Base-by-base conservation (phyloP, 2,888 invertebrate species). In the Argyra leucocephala region DNA sequence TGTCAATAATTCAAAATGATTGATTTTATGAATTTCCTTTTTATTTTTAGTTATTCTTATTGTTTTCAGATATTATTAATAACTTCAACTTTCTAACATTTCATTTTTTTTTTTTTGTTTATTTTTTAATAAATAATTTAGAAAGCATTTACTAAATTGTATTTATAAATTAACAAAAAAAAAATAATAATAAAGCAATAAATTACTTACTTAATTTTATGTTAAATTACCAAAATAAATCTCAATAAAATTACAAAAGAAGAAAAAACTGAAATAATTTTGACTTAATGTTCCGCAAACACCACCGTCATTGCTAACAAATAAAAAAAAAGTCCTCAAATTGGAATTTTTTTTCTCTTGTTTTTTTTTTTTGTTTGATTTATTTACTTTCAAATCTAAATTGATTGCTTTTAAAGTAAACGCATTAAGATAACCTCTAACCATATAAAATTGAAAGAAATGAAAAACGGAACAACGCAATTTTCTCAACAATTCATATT, bases 161-260 rank as follows among this genome's bases (percentile, higher is more conserved):
- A 48, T 48, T 12, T 18, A 48, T 48, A 48, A 9, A 48, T 18
- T 18, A 12, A 48, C 48, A 48, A 48, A 9, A 48, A 48, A 48
- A n/a, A 3, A 48, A 18, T 12, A 18, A 48, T 48, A 48, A 48
- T 48, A 18, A 48, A 48, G 12, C 48, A 48, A 48, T 48, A 48
- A 48, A 48, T 48, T 48, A 18, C 9, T 18, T 48, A 48, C 12
- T 48, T 48, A 48, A 48, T 48, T 48, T 48, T 48, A 48, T 48
- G 48, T 48, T 48, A 48, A 48, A 48, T 48, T 48, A 48, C 48
- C 48, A n/a, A 48, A 48, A 48, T 48, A 48, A 48, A 48, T 48
- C 48, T 48, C 48, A 48, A 48, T 48, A 48, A 48, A 48, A 48
- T 12, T 48, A 31, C n/a, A n/a, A n/a, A n/a, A n/a, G n/a, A n/a